A percentile compares a stretch with the other conserved stretches of the same genome.
Evolutionary conservation across 2,888 invertebrate species (phyloP).

Genomic region (Synergus itoensis): DNA sequence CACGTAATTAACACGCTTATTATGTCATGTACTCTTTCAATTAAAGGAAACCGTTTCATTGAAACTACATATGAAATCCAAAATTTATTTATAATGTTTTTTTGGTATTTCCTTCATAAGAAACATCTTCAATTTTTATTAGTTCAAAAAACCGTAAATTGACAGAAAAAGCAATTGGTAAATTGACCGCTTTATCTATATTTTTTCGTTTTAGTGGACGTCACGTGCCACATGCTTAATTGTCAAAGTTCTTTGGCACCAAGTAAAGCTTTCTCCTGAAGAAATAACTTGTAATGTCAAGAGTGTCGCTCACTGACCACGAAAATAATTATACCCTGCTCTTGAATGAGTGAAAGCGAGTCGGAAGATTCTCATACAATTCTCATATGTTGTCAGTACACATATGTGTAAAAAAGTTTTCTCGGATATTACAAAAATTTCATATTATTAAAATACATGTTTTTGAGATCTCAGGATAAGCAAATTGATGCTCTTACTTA

Average conservation of each 20-base stretch:
- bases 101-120: no score
- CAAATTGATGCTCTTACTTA: background rate
- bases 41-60: constrained; percentile 18
- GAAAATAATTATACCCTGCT: constrained; percentile 57
- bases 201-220: background rate
- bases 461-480: background rate
- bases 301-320: constrained; percentile 57
- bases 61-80: background rate
- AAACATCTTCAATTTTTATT: background rate
- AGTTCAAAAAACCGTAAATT: no score
- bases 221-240: background rate
- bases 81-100: background rate
- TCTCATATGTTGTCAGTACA: background rate
- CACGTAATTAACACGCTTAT: constrained; percentile 26
- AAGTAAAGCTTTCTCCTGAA: constrained; percentile 60
- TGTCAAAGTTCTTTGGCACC: constrained; percentile 52
- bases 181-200: background rate
- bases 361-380: constrained; percentile 58
- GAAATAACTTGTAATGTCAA: constrained; percentile 57
- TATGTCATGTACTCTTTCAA: constrained; percentile 31
- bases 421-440: background rate
- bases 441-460: background rate
- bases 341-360: constrained; percentile 64
- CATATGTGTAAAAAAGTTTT: background rate
- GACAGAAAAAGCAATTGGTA: no score